Evolutionary conservation across 2,113 vertebrate species (phyloP), one percentile per base, ranked within the genome.

Genomic region (Alexandromys fortis): DNA sequence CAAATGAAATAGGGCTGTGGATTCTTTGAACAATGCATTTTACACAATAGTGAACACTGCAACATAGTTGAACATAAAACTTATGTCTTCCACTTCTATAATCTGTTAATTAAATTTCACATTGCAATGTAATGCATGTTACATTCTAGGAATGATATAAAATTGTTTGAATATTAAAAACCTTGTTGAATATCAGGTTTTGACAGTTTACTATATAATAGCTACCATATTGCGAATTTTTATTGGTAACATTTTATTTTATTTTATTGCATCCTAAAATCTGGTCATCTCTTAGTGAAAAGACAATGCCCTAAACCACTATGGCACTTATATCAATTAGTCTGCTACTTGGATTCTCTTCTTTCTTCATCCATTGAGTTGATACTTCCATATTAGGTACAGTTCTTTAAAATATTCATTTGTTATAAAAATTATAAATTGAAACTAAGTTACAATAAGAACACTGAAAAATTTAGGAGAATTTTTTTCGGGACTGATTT

Each of bases 21-120:
- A 65, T 92, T 65, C 78, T 76, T 87, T 0, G 24, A 90, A 63
- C 2, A 49, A 73, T 35, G 0, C 24, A 38, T 77, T 45, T 38
- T 58, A 70, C 35, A 83, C 52, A 86, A 83, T 8, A 91, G 17
- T 38, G 17, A 94, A 83, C 5, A 38, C 26, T 65, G 12, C 61
- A 61, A 93, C 65, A 91, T 70, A 26, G 61, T 68, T n/a, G 70
- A 78, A 42, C 58, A 94, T 89, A 83, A 81, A 86, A 86, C 17
- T 1, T 96, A 68, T 77, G 14, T 19, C 30, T 58, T 83, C 22
- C 22, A 92, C 86, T 79, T 85, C 61, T 26, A 42, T 87, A 94
- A 70, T 95, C 85, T 73, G 82, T 90, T 92, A 94, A 91, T 94
- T 95, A 63, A 92, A 87, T 14, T 94, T 89, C 55, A 47, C 38